Evolutionary conservation across 2,113 vertebrate species (phyloP), one percentile per base, ranked within the genome.

Genomic region (Colossoma macropomum): DNA sequence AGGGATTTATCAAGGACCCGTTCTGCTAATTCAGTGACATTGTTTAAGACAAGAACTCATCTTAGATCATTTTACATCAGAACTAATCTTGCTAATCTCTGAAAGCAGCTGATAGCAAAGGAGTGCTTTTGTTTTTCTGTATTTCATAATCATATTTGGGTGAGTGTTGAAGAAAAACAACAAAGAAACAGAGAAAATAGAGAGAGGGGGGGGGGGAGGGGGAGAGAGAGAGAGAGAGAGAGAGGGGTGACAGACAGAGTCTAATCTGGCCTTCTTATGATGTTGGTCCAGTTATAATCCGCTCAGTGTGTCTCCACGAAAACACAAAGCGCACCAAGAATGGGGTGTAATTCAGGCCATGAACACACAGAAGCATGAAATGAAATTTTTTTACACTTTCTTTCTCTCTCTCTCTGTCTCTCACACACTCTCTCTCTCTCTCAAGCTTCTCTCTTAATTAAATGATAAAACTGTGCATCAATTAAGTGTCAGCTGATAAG

Each of bases 401-500:
- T 27, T 2, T 38, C 38, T 50, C 38, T 19, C 38, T 65, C n/a
- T 78, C 48, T 77, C 27, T 28, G 15, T 45, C 17, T 71, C n/a
- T 72, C 28, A 0, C 28, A 25, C 15, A 30, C 41, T 10, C 30
- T 38, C 34, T 83, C 75, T 63, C 65, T 80, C 68, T 0, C 19
- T 12, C 21, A 74, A 69, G 62, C 65, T 69, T 34, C 27, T 7
- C 66, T 30, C 7, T 48, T 76, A 82, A 82, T 82, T 66, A 77
- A 77, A 85, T 48, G 45, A 73, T 68, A 77, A 34, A 71, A 45
- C 7, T 66, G 27, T 77, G 34, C 30, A 54, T 68, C 38, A 74
- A 74, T 68, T 62, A 76, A 65, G 32, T 45, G 52, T 65, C 48
- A 73, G 28, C 62, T 85, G 34, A 82, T 78, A 56, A 78, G 27